These are phyloP conservation scores for Gopherus evgoodei DNA, from an alignment of 2,113 vertebrate species.

Conservation along the genomic window DNA sequence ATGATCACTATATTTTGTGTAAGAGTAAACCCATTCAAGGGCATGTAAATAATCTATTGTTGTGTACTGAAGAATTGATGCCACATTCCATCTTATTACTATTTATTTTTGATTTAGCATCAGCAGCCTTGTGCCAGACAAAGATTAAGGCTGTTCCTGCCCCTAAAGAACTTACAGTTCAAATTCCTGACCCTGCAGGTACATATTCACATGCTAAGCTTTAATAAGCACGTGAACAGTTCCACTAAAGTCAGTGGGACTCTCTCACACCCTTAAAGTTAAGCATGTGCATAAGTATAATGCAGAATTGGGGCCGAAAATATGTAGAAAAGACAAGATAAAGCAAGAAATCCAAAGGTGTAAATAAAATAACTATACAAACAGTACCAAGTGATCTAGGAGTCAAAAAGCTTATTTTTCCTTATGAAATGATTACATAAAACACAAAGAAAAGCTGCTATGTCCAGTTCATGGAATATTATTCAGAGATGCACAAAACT, in stretches of 20 bases:
- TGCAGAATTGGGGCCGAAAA: background rate
- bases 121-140: background rate
- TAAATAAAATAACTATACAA: background rate
- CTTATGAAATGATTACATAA: background rate
- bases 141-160: background rate
- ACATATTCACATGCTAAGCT: background rate
- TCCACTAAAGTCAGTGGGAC: background rate
- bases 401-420: background rate
- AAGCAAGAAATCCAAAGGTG: background rate
- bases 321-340: background rate
- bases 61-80: background rate
- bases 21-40: background rate
- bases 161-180: background rate
- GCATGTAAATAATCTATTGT: background rate
- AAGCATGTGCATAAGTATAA: background rate
- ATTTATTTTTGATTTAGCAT: background rate
- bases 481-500: too few relatives aligned
- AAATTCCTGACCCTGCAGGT: background rate
- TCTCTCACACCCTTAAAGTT: background rate
- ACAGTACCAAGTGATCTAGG: background rate
- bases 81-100: background rate
- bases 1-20: slow-evolving; percentile 35
- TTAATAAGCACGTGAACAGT: background rate
- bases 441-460: background rate
- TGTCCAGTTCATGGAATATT: background rate